Percentiles rank a stretch among this genome's conserved stretches.
These are phyloP conservation scores for Nothocercus julius DNA, from an alignment of 2,113 vertebrate species.

Conservation along the genomic window DNA sequence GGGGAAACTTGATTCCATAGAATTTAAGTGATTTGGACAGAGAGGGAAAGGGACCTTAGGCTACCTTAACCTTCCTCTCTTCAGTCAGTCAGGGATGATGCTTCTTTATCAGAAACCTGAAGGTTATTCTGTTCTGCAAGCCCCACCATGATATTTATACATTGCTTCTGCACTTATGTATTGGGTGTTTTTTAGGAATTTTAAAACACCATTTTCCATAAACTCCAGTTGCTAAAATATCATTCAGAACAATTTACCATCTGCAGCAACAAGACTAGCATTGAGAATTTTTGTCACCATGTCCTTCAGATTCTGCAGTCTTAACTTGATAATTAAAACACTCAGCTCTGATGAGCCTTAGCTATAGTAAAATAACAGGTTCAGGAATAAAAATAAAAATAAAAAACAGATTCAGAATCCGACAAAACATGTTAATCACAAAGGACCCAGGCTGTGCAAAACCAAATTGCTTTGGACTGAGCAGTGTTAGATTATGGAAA, in stretches of 20 bases:
- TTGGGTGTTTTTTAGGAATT: not conserved
- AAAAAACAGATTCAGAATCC: conserved; percentile 47
- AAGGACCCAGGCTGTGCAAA: not conserved
- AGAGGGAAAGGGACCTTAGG: not conserved
- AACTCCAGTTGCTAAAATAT: not conserved
- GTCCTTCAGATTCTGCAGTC: not conserved
- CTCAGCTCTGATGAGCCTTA: conserved; percentile 16
- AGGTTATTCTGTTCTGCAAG: not conserved
- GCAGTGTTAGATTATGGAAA: not conserved
- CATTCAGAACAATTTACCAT: not conserved
- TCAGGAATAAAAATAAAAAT: conserved; percentile 21
- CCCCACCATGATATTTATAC: not conserved
- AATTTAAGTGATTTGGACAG: not conserved
- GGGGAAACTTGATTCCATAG: not conserved
- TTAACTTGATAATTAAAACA: conserved; percentile 27
- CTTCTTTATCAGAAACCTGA: not conserved
- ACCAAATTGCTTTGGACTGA: conserved; percentile 36
- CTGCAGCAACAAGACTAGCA: not conserved
- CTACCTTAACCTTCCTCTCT: not conserved
- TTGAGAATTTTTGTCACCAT: not conserved
- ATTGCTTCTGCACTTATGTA: not conserved
- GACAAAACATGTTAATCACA: not conserved
- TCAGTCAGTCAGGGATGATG: fast-evolving
- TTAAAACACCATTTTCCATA: not conserved
- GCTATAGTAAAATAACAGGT: conserved; percentile 51